Base-by-base conservation (phyloP, 2,797 vertebrate species). In the Halcyon leucocephala region DNA sequence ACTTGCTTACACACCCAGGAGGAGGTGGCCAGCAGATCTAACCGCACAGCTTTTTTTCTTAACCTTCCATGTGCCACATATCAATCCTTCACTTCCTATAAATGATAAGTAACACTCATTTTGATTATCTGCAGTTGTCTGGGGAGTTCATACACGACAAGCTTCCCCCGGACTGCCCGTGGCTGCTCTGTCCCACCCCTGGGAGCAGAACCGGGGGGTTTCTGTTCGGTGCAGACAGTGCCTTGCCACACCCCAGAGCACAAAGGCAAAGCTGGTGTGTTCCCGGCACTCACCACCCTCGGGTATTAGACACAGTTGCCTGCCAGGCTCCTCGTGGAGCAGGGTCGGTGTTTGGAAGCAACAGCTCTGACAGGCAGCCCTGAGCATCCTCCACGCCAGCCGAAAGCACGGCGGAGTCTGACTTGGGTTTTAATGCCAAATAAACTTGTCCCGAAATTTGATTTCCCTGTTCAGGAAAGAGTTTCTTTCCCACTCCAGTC, bases 261-360 rank as follows among this genome's bases (percentile, higher is more conserved):
- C 72, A 33, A 31, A 22, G 5, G 12, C 8, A 0, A 9, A 49
- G 55, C 52, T 5, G 25, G 31, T 2, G 8, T 1, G 21, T 12
- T 28, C 81, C 55, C 7, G 4, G 37, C 0, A 12, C 64, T 61
- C 69, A 8, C 54, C 41, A 6, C 9, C 12, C 1, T 0, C 16
- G 10, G 20, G 20, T 17, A 2, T 9, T 0, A 3, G 39, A 10
- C 4, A 4, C 17, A 2, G 25, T 1, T 2, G 14, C 19, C 77
- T 67, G 52, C 66, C 25, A 0, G 4, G 0, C 21, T 18, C 57
- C 10, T 14, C 4, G 13, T 0, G 14, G n/a, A 16, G 9, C 69
- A 24, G 48, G 24, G 4, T 44, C 20, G 0, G 73, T 0, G 31
- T 10, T 8, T 24, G 60, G 33, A 14, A 33, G 71, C 2, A 1